Conservation (phyloP, 1,140 invertebrate genomes). For the Heliconius eleuchia region DNA sequence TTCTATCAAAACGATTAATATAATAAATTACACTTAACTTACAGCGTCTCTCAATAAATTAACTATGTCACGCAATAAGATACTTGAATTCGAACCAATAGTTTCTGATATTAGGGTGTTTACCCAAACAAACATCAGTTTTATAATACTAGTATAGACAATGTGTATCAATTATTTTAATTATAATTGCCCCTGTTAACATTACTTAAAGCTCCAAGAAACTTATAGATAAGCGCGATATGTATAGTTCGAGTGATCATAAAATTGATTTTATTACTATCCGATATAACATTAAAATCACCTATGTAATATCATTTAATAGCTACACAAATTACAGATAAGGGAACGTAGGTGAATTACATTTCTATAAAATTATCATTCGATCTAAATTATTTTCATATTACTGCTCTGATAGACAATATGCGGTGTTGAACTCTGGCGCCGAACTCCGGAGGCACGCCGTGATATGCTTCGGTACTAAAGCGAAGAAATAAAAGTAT, state of each 20-base stretch:
- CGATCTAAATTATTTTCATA: not conserved
- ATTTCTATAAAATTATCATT: not conserved
- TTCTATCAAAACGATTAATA: no score
- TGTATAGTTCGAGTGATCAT: conserved; percentile 38
- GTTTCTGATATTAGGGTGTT: no score
- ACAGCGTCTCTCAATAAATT: no score
- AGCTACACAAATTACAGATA: conserved; percentile 24
- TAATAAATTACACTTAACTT: no score
- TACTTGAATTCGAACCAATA: no score
- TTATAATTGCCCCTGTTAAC: conserved; percentile 35
- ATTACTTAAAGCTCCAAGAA: conserved; percentile 42
- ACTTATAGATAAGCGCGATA: conserved; percentile 37
- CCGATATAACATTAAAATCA: conserved; percentile 35
- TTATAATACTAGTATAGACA: not conserved
- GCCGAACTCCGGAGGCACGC: no score
- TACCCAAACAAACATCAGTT: no score
- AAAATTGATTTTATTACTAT: conserved; percentile 44
- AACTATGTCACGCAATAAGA: no score
- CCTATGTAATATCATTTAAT: conserved; percentile 17
- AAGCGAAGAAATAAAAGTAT: no score
- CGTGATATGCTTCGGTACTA: no score
- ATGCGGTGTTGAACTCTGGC: no score
- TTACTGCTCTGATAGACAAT: no score
- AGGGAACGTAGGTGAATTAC: not conserved
- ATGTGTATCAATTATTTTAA: conserved; percentile 32